These are phyloP conservation scores for Bos taurus DNA, from an alignment of 2,113 vertebrate genomes.

Conservation along the genomic window ARS-UCD2.0 NC_037330.1:99436001-99436500, in stretches of 20 bases:
- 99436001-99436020: constrained; percentile 4
- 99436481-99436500: neutral
- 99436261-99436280: neutral
- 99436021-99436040: neutral
- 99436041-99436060: neutral
- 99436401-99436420: neutral
- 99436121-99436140: neutral
- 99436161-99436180: neutral
- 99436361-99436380: neutral
- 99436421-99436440: neutral
- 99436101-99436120: neutral
- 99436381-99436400: neutral
- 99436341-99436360: neutral
- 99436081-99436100: neutral
- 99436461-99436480: neutral
- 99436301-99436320: neutral
- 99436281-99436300: neutral
- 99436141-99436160: neutral
- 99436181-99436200: constrained; percentile 15
- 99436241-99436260: neutral
- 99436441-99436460: neutral
- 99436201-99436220: neutral
- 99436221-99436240: neutral
- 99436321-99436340: constrained; percentile 4
- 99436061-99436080: neutral